Conservation (phyloP, 2,797 vertebrate species). For the Phrynocephalus forsythii region DNA sequence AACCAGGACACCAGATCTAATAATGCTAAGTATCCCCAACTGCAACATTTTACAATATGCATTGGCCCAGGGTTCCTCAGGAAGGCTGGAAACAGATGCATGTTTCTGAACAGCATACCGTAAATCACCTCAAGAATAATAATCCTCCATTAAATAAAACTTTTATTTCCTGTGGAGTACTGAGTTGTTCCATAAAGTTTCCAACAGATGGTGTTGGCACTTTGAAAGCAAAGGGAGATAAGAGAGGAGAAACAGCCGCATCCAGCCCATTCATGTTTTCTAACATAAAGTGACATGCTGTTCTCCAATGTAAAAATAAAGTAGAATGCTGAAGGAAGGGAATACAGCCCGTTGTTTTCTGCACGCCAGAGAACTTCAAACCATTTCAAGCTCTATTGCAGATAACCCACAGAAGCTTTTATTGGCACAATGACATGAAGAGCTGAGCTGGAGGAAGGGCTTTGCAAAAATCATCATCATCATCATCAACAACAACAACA, state of each 20-base stretch:
- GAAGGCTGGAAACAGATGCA: slow-evolving; percentile 42
- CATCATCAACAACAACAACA: too few species aligned
- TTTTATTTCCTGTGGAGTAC: slow-evolving; percentile 42
- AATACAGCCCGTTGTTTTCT: slow-evolving; percentile 45
- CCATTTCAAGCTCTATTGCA: slow-evolving; percentile 16
- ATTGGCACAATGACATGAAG: slow-evolving; percentile 51
- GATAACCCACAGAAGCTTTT: slow-evolving; percentile 49
- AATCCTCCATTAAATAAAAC: slow-evolving; percentile 39
- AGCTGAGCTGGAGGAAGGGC: slow-evolving; percentile 16
- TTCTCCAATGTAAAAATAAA: slow-evolving; percentile 46
- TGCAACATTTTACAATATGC: slow-evolving; percentile 34
- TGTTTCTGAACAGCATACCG: background rate
- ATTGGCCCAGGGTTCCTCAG: slow-evolving; percentile 40
- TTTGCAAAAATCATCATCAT: slow-evolving; percentile 28
- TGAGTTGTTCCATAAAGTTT: slow-evolving; percentile 12
- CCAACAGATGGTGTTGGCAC: slow-evolving; percentile 65
- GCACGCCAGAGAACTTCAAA: slow-evolving; percentile 24
- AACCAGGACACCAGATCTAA: slow-evolving; percentile 24
- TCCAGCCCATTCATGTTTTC: slow-evolving; percentile 64
- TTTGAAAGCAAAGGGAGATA: slow-evolving; percentile 54
- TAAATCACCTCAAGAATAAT: slow-evolving; percentile 45
- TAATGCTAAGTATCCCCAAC: slow-evolving; percentile 34
- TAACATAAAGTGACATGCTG: slow-evolving; percentile 58
- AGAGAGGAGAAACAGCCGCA: slow-evolving; percentile 46
- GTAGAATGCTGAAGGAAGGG: slow-evolving; percentile 48